A percentile compares a stretch with the other conserved stretches of the same genome.
Conservation (phyloP, 2,113 vertebrate species). For the Bufo bufo region DNA sequence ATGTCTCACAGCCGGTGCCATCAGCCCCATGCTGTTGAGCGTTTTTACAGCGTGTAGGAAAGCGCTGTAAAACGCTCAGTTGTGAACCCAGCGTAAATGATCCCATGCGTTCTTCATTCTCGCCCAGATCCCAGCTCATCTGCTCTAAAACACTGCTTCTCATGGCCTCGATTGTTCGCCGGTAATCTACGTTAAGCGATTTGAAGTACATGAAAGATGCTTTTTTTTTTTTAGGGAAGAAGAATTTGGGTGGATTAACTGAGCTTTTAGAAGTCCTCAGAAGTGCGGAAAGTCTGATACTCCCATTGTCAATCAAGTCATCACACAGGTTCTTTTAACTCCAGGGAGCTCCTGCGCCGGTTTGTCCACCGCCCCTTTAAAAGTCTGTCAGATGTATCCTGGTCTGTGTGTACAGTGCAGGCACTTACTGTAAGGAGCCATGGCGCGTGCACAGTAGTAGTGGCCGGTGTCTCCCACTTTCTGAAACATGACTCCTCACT, state of each 20-base stretch:
- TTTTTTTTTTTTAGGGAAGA: background rate
- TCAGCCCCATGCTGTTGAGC: too few relatives aligned
- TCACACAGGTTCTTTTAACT: conserved; percentile 3
- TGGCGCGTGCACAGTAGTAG: background rate
- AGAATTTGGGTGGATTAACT: conserved; percentile 1
- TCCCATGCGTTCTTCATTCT: background rate
- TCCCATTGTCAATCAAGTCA: conserved; percentile 27
- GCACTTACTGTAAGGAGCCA: background rate
- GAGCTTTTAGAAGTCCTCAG: background rate
- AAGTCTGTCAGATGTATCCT: background rate
- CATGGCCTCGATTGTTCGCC: background rate
- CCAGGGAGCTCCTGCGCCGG: background rate
- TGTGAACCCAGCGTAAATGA: too few relatives aligned
- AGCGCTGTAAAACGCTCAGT: too few relatives aligned
- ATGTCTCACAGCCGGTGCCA: too few relatives aligned
- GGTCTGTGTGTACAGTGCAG: background rate
- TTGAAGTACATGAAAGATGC: conserved; percentile 26
- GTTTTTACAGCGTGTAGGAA: too few relatives aligned
- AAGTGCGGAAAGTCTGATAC: background rate
- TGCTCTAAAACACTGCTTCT: background rate
- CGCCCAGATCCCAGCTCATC: background rate
- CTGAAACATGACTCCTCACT: background rate
- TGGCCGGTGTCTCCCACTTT: background rate
- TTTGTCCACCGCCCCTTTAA: conserved; percentile 15
- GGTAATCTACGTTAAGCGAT: background rate